phyloP scores from a whole-genome alignment of 2,113 vertebrate species.

The Clarias gariepinus region DNA sequence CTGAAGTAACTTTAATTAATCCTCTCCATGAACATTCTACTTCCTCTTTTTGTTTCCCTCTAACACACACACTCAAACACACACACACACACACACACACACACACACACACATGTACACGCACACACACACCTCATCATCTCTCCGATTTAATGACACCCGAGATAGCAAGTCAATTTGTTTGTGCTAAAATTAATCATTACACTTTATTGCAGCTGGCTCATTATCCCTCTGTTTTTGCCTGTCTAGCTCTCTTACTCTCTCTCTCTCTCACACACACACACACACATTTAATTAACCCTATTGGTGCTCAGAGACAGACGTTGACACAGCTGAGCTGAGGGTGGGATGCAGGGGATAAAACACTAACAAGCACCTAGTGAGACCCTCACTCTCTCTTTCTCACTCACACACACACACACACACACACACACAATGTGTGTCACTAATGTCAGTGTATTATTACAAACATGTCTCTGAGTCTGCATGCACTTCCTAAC shows the following conservation, averaged over 20 bases:
- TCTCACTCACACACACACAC: background rate
- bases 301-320: constrained; percentile 14
- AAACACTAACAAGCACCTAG: background rate
- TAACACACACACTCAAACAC: background rate
- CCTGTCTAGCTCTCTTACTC: background rate
- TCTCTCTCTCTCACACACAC: background rate
- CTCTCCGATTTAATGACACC: constrained; percentile 23
- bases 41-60: background rate
- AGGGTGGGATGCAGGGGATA: background rate
- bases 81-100: no score
- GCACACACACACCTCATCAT: background rate
- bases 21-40: background rate
- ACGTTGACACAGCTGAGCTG: constrained; percentile 11
- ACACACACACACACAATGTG: background rate
- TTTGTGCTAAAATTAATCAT: constrained; percentile 41
- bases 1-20: background rate
- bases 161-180: constrained; percentile 17
- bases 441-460: background rate
- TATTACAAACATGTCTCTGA: background rate
- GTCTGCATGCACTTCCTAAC: background rate
- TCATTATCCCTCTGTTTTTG: constrained; percentile 22
- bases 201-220: constrained; percentile 31
- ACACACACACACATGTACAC: background rate
- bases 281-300: constrained; percentile 34
- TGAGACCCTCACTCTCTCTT: background rate